Percentiles rank a stretch among this genome's conserved stretches.
phyloP scores from a whole-genome alignment of 2,888 invertebrate genomes.

The Pristionchus exspectatus region DNA sequence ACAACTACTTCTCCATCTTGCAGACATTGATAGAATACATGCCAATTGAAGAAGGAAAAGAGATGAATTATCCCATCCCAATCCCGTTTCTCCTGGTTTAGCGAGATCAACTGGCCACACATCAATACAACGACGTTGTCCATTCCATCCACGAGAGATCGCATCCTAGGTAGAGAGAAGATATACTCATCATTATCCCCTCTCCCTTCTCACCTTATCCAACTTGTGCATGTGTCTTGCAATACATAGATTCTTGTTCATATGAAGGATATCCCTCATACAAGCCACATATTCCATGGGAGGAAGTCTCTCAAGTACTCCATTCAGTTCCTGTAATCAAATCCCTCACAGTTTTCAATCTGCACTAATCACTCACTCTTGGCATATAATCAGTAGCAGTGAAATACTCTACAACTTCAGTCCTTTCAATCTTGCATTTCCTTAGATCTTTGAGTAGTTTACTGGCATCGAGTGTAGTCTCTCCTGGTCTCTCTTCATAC shows the following conservation, averaged over 20 bases:
- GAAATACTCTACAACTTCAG: conserved; percentile 79
- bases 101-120: conserved; percentile 98
- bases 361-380: conserved; percentile 52
- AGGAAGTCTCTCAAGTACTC: conserved; percentile 66
- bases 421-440: conserved; percentile 76
- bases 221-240: conserved; percentile 92
- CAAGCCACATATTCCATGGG: conserved; percentile 88
- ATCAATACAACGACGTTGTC: conserved; percentile 85
- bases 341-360: not conserved
- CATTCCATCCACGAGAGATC: conserved; percentile 67
- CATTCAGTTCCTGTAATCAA: conserved; percentile 68
- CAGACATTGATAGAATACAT: conserved; percentile 86
- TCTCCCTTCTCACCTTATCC: conserved; percentile 84
- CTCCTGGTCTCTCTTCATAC: conserved; percentile 86
- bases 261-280: conserved; percentile 90
- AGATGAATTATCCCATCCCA: conserved; percentile 88
- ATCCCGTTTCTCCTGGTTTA: conserved; percentile 86
- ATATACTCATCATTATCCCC: not conserved
- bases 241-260: conserved; percentile 95
- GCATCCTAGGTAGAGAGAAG: conserved; percentile 58
- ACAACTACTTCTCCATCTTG: conserved; percentile 89
- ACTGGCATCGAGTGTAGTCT: conserved; percentile 86
- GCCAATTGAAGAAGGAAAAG: conserved; percentile 97
- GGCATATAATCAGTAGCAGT: conserved; percentile 72
- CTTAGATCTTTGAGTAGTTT: conserved; percentile 75